Conservation (phyloP, 2,888 invertebrate genomes). For the Sicus ferrugineus region DNA sequence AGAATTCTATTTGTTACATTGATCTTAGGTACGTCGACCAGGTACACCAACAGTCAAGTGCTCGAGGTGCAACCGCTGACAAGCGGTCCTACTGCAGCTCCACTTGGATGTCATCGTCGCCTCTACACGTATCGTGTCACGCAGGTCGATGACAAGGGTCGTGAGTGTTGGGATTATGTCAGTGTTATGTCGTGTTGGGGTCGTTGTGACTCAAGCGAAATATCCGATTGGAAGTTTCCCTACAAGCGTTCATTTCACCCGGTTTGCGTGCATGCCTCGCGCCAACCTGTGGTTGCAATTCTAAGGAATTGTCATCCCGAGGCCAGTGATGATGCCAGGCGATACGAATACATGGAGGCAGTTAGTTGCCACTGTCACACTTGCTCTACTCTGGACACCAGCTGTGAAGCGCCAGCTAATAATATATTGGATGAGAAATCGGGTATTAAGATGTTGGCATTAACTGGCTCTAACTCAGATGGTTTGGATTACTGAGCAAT, state of each 20-base stretch:
- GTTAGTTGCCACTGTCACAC: constrained; percentile 77
- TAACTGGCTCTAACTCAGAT: constrained; percentile 57
- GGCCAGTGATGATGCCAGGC: constrained; percentile 71
- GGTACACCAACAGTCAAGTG: constrained; percentile 44
- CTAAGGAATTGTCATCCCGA: constrained; percentile 80
- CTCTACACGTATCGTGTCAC: constrained; percentile 74
- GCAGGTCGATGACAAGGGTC: constrained; percentile 66
- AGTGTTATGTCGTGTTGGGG: constrained; percentile 83
- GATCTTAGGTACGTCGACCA: background rate
- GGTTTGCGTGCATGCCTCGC: constrained; percentile 80
- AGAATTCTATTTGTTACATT: constrained; percentile 12
- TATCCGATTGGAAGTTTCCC: constrained; percentile 89
- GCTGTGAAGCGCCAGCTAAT: constrained; percentile 71
- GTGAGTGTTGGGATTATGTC: constrained; percentile 78
- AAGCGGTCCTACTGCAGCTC: constrained; percentile 61
- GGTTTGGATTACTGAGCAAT: constrained; percentile 57
- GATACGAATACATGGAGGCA: constrained; percentile 82
- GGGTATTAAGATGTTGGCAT: constrained; percentile 55
- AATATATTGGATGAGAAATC: constrained; percentile 57
- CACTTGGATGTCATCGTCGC: constrained; percentile 74
- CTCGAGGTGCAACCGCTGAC: constrained; percentile 57
- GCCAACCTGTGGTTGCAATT: constrained; percentile 71
- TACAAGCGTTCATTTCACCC: constrained; percentile 86
- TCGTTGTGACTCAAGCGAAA: constrained; percentile 84
- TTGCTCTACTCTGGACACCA: constrained; percentile 75